Conservation (phyloP, 2,888 invertebrate genomes). For the Biston stratarius region DNA sequence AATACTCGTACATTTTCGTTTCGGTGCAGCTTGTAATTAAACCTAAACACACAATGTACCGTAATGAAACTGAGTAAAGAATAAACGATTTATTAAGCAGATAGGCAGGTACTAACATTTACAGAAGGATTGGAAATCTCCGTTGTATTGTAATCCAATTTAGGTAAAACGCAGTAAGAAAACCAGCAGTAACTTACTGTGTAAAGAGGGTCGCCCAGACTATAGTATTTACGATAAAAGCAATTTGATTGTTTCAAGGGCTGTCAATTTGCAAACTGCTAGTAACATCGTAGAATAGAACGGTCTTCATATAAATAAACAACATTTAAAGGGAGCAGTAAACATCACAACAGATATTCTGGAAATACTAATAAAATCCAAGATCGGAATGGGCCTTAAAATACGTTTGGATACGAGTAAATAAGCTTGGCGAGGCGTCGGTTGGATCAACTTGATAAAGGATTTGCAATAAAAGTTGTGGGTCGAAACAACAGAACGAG, state of each 20-base stretch:
- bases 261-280: slow-evolving; percentile 36
- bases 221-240: slow-evolving; percentile 39
- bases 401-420: background rate
- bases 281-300: slow-evolving; percentile 18
- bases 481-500: too few relatives aligned
- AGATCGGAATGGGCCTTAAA: slow-evolving; percentile 2
- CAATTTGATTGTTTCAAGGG: slow-evolving; percentile 36
- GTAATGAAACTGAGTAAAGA: slow-evolving; percentile 1
- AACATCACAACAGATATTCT: background rate
- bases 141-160: slow-evolving; percentile 14
- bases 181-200: background rate
- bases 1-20: background rate
- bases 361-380: slow-evolving; percentile 22
- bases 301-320: slow-evolving; percentile 24
- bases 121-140: background rate
- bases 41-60: background rate
- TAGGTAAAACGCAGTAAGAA: slow-evolving; percentile 8
- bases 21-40: background rate
- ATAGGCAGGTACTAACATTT: background rate
- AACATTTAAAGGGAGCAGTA: slow-evolving; percentile 7
- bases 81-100: slow-evolving; percentile 13
- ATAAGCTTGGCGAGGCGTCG: background rate
- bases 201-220: slow-evolving; percentile 21
- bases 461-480: background rate
- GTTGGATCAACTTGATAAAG: background rate